phyloP scores from a whole-genome alignment of 1,140 invertebrate genomes.

The Magallana gigas region DNA sequence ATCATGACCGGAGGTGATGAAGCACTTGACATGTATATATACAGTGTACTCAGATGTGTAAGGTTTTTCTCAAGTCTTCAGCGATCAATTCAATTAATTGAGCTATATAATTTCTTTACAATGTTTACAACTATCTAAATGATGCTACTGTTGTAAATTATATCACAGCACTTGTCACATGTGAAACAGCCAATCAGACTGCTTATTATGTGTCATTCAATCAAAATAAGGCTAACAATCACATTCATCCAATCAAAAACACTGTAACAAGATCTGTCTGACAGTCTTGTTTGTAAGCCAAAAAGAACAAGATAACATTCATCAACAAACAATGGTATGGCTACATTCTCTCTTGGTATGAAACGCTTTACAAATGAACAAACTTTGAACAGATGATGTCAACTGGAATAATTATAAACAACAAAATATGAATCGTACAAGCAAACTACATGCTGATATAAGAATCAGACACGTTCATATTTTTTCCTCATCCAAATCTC shows the following conservation, averaged over 20 bases:
- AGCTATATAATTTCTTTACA: neutral
- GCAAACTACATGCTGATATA: too few relatives aligned
- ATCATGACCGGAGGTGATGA: too few relatives aligned
- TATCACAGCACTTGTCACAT: constrained; percentile 35
- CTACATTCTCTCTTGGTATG: neutral
- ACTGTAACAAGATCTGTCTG: constrained; percentile 7
- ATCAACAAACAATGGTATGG: neutral
- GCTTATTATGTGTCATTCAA: neutral
- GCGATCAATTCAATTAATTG: constrained; percentile 16
- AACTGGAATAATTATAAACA: neutral
- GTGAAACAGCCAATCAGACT: neutral
- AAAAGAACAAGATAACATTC: too few relatives aligned
- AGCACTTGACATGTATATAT: too few relatives aligned
- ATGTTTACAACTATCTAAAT: neutral
- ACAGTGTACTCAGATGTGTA: too few relatives aligned
- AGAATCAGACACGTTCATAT: too few relatives aligned
- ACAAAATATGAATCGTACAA: too few relatives aligned
- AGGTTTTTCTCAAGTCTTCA: neutral
- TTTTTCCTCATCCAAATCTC: too few relatives aligned
- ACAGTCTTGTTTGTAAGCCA: neutral
- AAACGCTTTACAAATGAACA: neutral
- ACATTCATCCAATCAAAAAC: constrained; percentile 10
- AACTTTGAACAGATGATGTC: neutral
- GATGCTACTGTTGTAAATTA: neutral
- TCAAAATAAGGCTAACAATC: neutral